Evolutionary conservation across 2,113 vertebrate species (phyloP), one percentile per base, ranked within the genome.

Genomic region (Gobiocypris rarus): DNA sequence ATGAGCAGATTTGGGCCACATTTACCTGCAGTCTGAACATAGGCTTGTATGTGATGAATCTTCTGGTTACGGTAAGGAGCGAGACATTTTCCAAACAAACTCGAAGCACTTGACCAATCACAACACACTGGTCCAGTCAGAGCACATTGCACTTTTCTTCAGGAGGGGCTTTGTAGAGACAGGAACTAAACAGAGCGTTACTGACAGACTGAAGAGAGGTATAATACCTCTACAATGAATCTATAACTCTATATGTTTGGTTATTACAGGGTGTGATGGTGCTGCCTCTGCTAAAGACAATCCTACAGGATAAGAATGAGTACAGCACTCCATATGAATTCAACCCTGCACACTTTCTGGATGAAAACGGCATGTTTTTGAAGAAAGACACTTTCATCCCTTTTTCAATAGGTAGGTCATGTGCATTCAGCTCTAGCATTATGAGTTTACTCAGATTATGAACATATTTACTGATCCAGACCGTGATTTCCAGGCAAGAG

Each of bases 401-500:
- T 3, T 88, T 88, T 48, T 86, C 24, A 41, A 81, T 86, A n/a
- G 84, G 87, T 88, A 74, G 1, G 45, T 28, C 6, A 7, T 48
- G n/a, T 48, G n/a, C n/a, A 2, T 28, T 9, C 43, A 50, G 13
- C 45, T 74, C 9, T 9, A 22, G 4, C 26, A 54, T n/a, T 2
- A 10, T 14, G 1, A 41, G 1, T 43, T 70, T 13, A 43, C 38
- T 14, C 19, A 6, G 22, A 24, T 59, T 13, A 5, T n/a, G n/a
- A n/a, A 5, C 19, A 24, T 4, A 13, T 43, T 41, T 48, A 65
- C 34, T 48, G 19, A 52, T 52, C 26, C 73, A 19, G 48, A 31
- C 0, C 0, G 8, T 81, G 43, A n/a, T 61, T n/a, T 61, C 15
- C 91, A 96, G 96, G 93, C 26, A 86, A 86, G 34, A 58, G 85